A percentile compares a stretch with the other conserved stretches of the same genome.
These are phyloP conservation scores for Bombycilla garrulus DNA, from an alignment of 2,113 vertebrate genomes.

Conservation along the genomic window DNA sequence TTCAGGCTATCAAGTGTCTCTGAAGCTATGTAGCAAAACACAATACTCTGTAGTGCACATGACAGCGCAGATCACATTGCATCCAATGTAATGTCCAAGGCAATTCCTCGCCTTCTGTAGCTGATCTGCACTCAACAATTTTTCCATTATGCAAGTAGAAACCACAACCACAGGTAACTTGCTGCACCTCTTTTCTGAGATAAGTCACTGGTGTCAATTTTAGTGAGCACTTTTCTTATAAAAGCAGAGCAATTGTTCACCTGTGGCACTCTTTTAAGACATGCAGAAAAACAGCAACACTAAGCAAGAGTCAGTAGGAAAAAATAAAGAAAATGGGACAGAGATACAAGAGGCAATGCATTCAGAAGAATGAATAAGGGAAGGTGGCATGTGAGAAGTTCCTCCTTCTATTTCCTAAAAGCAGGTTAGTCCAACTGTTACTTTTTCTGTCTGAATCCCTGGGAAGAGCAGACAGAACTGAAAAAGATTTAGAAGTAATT, in stretches of 20 bases:
- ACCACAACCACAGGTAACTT: background rate
- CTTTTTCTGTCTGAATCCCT: background rate
- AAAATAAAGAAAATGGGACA: background rate
- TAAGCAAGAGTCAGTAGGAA: background rate
- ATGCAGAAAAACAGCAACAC: background rate
- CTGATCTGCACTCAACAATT: background rate
- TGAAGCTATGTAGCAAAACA: background rate
- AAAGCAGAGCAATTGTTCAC: background rate
- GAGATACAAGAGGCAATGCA: background rate
- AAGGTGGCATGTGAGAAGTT: background rate
- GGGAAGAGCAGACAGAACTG: background rate
- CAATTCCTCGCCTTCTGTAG: background rate
- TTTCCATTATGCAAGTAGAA: background rate
- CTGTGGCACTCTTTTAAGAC: background rate
- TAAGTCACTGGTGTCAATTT: background rate
- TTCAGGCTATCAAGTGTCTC: background rate
- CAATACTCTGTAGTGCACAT: background rate
- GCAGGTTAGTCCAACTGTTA: background rate
- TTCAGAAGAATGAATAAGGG: background rate
- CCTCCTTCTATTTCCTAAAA: background rate
- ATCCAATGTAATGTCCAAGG: background rate
- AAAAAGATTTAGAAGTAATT: background rate
- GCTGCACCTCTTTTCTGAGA: background rate
- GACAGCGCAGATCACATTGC: background rate
- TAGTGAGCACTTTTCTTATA: background rate